Percentiles rank a stretch among this genome's conserved stretches.
phyloP scores from a whole-genome alignment of 2,888 invertebrate species.

The Abrostola tripartita region DNA sequence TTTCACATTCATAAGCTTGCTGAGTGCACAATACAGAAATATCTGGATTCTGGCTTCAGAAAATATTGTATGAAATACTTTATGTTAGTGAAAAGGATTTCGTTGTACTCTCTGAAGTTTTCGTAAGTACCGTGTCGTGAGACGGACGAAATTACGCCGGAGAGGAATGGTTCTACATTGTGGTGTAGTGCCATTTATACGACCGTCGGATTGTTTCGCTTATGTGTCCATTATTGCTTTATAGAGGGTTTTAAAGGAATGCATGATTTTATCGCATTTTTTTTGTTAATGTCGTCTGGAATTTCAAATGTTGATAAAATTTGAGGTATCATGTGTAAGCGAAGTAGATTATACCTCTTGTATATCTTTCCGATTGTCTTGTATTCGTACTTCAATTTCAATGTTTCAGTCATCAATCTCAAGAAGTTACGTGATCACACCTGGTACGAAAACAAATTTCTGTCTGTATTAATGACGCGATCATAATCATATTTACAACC shows the following conservation, averaged over 20 bases:
- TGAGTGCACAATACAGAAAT: slow-evolving; percentile 32
- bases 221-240: slow-evolving; percentile 28
- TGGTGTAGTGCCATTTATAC: slow-evolving; percentile 13
- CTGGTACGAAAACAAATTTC: too few species aligned
- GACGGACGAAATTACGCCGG: slow-evolving; percentile 31
- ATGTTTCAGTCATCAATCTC: too few species aligned
- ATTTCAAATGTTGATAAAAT: too few species aligned
- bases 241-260: slow-evolving; percentile 10
- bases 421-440: too few species aligned
- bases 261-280: neutral
- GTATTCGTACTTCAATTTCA: too few species aligned
- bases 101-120: slow-evolving; percentile 29
- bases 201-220: slow-evolving; percentile 20
- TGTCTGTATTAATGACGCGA: too few species aligned
- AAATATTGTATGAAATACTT: slow-evolving; percentile 35
- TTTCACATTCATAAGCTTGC: slow-evolving; percentile 30
- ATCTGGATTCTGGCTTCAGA: slow-evolving; percentile 9
- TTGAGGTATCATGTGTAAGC: too few species aligned
- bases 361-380: too few species aligned
- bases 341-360: too few species aligned
- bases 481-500: too few species aligned
- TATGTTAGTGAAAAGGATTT: slow-evolving; percentile 37
- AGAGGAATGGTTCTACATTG: slow-evolving; percentile 29
- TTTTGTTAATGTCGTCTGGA: too few species aligned
- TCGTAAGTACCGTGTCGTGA: slow-evolving; percentile 20